A percentile compares a stretch with the other conserved stretches of the same genome.
Conservation (phyloP, 64 coral and sea anemone genomes). For the Stichodactyla helianthus region DNA sequence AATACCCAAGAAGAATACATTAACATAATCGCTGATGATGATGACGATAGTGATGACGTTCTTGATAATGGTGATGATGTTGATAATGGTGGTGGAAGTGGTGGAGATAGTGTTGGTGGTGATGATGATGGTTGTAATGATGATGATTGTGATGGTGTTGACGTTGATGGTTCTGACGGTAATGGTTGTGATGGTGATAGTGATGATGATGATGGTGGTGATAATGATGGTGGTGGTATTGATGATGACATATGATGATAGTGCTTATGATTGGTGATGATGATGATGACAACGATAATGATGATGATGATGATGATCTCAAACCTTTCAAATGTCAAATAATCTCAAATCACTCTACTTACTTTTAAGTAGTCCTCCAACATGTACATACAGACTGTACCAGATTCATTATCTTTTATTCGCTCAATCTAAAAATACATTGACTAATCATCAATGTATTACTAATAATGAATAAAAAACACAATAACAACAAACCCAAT, state of each 20-base stretch:
- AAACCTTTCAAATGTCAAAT: no score
- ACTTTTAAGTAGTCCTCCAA: constrained; percentile 58
- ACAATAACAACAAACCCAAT: no score
- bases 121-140: not conserved
- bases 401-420: constrained; percentile 65
- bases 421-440: constrained; percentile 40
- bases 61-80: not conserved
- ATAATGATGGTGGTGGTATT: no score
- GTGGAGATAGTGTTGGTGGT: not conserved
- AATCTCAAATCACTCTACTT: not conserved
- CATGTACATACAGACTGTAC: constrained; percentile 78
- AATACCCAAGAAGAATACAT: not conserved
- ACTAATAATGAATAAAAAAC: not conserved
- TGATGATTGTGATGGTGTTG: not conserved
- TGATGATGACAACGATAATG: not conserved
- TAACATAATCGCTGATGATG: not conserved
- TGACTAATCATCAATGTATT: not conserved
- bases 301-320: not conserved
- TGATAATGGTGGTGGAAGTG: not conserved
- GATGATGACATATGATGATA: no score
- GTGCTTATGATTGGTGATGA: not conserved
- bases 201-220: not conserved
- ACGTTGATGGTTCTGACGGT: no score
- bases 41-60: not conserved
- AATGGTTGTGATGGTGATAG: not conserved